Conservation (phyloP, 2,888 invertebrate genomes). For the Fabriciana adippe region DNA sequence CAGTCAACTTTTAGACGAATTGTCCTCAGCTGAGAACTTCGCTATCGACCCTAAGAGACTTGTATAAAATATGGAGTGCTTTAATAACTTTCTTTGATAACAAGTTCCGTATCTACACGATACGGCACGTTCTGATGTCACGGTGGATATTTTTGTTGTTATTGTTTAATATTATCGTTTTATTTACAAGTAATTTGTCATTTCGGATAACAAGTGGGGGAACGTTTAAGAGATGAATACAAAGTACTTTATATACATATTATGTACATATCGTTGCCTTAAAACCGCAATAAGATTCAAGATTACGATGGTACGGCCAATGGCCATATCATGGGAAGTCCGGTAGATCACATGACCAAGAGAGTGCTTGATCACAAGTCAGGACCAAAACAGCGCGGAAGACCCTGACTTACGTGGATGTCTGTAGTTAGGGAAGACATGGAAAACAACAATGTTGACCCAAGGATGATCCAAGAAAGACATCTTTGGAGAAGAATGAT, state of each 20-base stretch:
- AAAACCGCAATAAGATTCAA: too few species aligned
- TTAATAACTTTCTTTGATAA: constrained; percentile 65
- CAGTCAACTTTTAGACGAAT: constrained; percentile 59
- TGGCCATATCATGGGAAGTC: too few species aligned
- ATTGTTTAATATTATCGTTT: constrained; percentile 41
- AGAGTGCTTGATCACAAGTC: too few species aligned
- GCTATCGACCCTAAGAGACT: constrained; percentile 55
- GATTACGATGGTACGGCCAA: too few species aligned
- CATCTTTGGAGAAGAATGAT: too few species aligned
- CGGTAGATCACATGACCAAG: too few species aligned
- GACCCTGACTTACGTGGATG: too few species aligned
- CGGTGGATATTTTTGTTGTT: constrained; percentile 45
- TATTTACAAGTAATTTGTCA: constrained; percentile 29
- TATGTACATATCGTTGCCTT: too few species aligned
- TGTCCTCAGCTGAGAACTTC: constrained; percentile 49
- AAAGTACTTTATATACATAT: background rate
- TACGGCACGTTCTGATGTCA: constrained; percentile 59
- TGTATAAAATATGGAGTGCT: constrained; percentile 64
- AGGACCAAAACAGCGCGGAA: too few species aligned
- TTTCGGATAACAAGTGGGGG: background rate
- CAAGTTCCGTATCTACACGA: constrained; percentile 58
- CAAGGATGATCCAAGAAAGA: too few species aligned
- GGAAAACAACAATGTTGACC: too few species aligned
- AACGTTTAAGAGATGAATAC: background rate
- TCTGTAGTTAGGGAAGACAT: too few species aligned